phyloP scores from a whole-genome alignment of 2,797 vertebrate species.

The Amniataba percoides region DNA sequence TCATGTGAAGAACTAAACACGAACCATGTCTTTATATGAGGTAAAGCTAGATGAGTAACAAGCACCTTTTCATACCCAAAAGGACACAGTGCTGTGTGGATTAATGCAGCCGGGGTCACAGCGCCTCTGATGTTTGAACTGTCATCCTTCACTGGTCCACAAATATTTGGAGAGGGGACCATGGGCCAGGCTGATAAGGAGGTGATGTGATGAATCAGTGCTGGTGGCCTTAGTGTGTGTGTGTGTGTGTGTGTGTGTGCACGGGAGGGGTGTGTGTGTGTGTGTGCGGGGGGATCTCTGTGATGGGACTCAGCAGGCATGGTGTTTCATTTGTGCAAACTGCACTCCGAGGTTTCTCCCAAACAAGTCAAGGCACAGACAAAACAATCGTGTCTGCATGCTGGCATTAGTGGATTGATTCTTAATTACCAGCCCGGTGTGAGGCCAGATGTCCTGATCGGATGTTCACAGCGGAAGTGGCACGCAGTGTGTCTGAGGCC shows the following conservation, averaged over 20 bases:
- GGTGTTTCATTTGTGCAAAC: constrained; percentile 38
- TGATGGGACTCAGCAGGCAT: constrained; percentile 9
- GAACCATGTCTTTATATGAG: not conserved
- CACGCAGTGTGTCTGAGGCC: constrained; percentile 45
- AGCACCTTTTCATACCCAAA: not conserved
- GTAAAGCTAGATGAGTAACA: too few species aligned
- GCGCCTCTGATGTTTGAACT: constrained; percentile 40
- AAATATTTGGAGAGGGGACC: constrained; percentile 68
- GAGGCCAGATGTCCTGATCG: constrained; percentile 26
- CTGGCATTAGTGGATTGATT: constrained; percentile 43
- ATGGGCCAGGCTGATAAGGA: constrained; percentile 63
- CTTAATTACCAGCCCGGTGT: constrained; percentile 19
- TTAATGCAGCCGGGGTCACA: constrained; percentile 11
- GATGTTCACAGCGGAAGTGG: constrained; percentile 19
- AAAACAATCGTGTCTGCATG: constrained; percentile 1
- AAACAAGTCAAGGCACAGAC: constrained; percentile 21
- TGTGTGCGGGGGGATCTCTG: constrained; percentile 29
- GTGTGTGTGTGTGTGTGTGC: too few species aligned
- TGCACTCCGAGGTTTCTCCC: constrained; percentile 10
- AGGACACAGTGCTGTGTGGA: constrained; percentile 2
- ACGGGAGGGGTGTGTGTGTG: too few species aligned
- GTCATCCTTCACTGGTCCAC: constrained; percentile 21
- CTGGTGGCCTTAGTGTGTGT: constrained; percentile 29
- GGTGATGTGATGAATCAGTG: constrained; percentile 34
- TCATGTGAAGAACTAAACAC: not conserved